Base-by-base conservation (phyloP, 1,140 invertebrate genomes). In the Metopolophium dirhodum region DNA sequence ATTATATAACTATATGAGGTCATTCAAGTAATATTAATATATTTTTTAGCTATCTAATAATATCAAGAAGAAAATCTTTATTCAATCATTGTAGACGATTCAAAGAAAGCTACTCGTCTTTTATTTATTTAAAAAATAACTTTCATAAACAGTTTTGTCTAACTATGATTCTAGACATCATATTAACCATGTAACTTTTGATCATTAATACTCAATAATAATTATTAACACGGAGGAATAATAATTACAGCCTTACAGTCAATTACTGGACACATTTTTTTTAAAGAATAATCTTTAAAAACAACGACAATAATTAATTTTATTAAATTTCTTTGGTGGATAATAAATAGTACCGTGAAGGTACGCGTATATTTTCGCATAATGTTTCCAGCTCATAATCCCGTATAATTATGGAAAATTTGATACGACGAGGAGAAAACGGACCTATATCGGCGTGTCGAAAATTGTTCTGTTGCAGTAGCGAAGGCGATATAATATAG, bases 401-500 rank as follows among this genome's bases (percentile, higher is more conserved):
- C n/a, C 47, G n/a, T 30, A 18, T 57, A 37, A 89, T 89, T 89
- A 57, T 41, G 88, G 37, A 51, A 89, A 89, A 37, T 54, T 89
- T 89, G n/a, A 54, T 89, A 45, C 35, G 35, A 54, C 1, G 8
- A 54, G 35, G 88, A 89, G 88, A 89, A 89, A 89, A 89, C 88
- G 35, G 23, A 89, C 51, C 35, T 57, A 57, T 54, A 54, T 57
- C 51, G 88, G 88, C 35, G 45, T 83, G 61, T 92, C 68, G 77
- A 92, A 92, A 92, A 92, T 83, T 83, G 1, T 83, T 45, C n/a
- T 91, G 35, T 51, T n/a, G 77, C 35, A n/a, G 30, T 49, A 47
- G 51, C 51, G n/a, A n/a, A n/a, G 11, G 45, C 26, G 30, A 87
- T 87, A 49, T 51, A 35, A 37, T 41, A 57, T 57, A 54, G 49